Conservation (phyloP, 2,797 vertebrate genomes). For the Momotus momota region DNA sequence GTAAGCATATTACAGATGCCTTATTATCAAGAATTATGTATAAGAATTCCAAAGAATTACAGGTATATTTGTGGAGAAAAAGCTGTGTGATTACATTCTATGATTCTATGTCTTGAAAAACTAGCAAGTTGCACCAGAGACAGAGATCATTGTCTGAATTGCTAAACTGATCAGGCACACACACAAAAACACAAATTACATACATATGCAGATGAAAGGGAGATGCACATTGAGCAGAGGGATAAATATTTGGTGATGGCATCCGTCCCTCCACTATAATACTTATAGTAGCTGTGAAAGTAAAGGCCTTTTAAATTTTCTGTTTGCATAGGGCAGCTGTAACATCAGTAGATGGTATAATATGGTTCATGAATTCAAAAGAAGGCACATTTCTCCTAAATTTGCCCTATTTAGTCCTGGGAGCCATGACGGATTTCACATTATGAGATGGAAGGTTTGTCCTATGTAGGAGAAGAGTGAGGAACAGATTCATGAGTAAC, state of each 20-base stretch:
- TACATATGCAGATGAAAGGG: background rate
- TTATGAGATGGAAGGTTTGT: background rate
- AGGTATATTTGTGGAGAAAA: background rate
- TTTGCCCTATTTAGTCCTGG: background rate
- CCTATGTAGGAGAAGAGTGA: background rate
- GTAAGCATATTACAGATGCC: background rate
- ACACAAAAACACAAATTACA: background rate
- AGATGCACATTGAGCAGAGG: background rate
- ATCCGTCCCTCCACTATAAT: background rate
- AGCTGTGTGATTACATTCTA: background rate
- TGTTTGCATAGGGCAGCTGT: slow-evolving; percentile 10
- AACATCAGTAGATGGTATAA: slow-evolving; percentile 6
- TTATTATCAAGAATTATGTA: background rate
- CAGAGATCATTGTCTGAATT: background rate
- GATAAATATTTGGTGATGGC: slow-evolving; percentile 11
- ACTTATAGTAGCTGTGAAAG: background rate
- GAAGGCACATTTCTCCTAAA: background rate
- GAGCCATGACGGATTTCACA: background rate
- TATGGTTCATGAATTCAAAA: background rate
- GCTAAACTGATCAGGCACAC: background rate
- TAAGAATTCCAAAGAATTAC: background rate
- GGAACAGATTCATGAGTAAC: background rate
- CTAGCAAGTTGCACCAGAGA: background rate
- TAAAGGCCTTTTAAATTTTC: background rate
- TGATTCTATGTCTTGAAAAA: background rate